Base-by-base conservation (phyloP, 2,888 invertebrate genomes). In the Notocelia uddmanniana region DNA sequence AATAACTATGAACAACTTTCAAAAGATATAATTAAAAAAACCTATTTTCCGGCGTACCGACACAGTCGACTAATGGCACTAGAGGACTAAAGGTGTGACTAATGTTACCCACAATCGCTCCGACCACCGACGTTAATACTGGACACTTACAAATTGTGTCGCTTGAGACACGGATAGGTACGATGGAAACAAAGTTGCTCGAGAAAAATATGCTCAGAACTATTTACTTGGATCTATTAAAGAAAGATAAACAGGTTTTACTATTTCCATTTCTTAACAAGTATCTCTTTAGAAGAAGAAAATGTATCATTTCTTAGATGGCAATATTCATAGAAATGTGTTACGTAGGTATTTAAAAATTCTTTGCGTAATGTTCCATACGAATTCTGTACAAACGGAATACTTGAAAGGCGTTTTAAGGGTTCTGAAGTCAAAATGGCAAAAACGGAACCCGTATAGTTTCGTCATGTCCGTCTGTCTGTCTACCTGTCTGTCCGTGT, bases 111-210 rank as follows among this genome's bases (percentile, higher is more conserved):
- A 48, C 48, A 62, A 62, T 62, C 62, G 31, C 48, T 11, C 37
- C 60, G 31, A 19, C 26, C 48, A 68, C 63, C 23, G 31, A 63
- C 45, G 55, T 48, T 69, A 50, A 68, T 69, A 37, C 34, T 48
- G 34, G 68, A 68, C 68, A 52, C 57, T 69, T 63, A 69, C 57
- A 63, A 69, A 69, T 69, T 55, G 63, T 57, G 31, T 18, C 21
- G 48, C 60, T 45, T 60, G 18, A 50, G 62, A 41, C 60, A 6
- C 15, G 45, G 62, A 48, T 26, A 62, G 55, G 26, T 11, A 23
- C 1, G 9, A 26, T 26, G n/a, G 9, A 55, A 55, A 6, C 13
- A 9, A 15, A 48, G 18, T n/a, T 48, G 1, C 15, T 18, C 3
- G 9, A 13, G 18, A 48, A 48, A 48, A 6, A 3, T 45, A 3